Evolutionary conservation across 2,113 vertebrate genomes (phyloP), one percentile per base, ranked within the genome.

Genomic region (Donacobius atricapilla): DNA sequence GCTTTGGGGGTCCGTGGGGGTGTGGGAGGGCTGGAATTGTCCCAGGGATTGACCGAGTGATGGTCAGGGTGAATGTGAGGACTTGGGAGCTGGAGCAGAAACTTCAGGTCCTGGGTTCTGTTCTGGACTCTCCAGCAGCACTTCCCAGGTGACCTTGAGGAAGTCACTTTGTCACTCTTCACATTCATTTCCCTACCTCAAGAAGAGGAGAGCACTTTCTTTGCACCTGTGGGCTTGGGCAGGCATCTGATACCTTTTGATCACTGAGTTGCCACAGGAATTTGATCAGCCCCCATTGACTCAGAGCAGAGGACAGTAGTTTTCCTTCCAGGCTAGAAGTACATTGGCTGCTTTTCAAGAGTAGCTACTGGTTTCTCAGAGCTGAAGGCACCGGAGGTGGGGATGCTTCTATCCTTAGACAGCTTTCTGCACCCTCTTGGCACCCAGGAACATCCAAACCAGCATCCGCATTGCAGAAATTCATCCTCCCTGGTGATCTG

Each of bases 291-390:
- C 39, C 39, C 21, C 4, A 6, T 3, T 64, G 50, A 30, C 60
- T 78, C 2, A 0, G n/a, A 53, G 61, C 11, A 57, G 47, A 33
- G 48, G 40, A 31, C 48, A 40, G 33, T 19, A 40, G 44, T 40
- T 92, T 92, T 92, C 53, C 57, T 71, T 86, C 68, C 57, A 53
- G 37, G 44, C 71, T 69, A 53, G 73, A 60, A 53, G 76, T 18
- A 5, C 2, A 2, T 39, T 3, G 30, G 51, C 50, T 42, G 72
- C 56, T 91, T 85, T 93, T 87, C 61, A 71, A 79, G 57, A 79
- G 22, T 13, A 63, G 44, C 61, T 70, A 17, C 65, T 72, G 88
- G 33, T 91, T 83, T 76, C 83, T 92, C 28, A 10, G 42, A 58
- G n/a, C 40, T 84, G 76, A 83, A 89, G 69, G 35, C n/a, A 63